phyloP scores from a whole-genome alignment of 2,113 vertebrate species.

The Panurus biarmicus region DNA sequence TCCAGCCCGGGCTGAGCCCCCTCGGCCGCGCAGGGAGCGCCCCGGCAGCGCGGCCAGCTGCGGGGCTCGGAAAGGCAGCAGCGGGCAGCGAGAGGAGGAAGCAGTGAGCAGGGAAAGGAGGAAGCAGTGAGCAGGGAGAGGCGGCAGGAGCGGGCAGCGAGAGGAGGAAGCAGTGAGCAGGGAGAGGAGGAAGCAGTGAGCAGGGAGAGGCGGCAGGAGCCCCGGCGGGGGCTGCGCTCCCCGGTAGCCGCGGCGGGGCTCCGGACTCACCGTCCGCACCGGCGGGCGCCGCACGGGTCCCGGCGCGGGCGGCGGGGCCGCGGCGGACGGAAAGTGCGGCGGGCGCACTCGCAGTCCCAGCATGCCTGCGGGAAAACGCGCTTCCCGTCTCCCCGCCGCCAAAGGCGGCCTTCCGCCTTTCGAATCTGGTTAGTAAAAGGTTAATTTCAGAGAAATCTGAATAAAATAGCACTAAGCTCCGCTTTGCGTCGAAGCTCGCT shows the following conservation, averaged over 20 bases:
- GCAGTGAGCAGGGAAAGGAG: neutral
- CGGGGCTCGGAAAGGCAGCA: too few species aligned
- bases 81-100: neutral
- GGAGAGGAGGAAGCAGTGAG: neutral
- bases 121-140: neutral
- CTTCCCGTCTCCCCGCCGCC: neutral
- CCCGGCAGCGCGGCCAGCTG: neutral
- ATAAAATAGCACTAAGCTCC: neutral
- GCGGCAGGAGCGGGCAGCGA: neutral
- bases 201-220: too few species aligned
- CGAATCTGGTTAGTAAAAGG: neutral
- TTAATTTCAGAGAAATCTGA: neutral
- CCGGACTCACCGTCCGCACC: neutral
- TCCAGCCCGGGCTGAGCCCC: neutral
- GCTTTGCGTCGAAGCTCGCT: neutral
- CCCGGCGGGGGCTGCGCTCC: neutral
- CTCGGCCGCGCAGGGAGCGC: fast-evolving
- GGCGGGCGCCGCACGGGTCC: fast-evolving
- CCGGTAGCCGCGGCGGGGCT: neutral
- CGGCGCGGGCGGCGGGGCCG: fast-evolving
- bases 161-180: neutral
- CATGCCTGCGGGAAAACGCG: neutral
- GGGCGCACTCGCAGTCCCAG: neutral
- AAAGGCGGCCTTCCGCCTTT: neutral
- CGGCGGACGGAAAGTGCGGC: neutral